Base-by-base conservation (phyloP, 2,113 vertebrate genomes). In the Desmodus rotundus region DNA sequence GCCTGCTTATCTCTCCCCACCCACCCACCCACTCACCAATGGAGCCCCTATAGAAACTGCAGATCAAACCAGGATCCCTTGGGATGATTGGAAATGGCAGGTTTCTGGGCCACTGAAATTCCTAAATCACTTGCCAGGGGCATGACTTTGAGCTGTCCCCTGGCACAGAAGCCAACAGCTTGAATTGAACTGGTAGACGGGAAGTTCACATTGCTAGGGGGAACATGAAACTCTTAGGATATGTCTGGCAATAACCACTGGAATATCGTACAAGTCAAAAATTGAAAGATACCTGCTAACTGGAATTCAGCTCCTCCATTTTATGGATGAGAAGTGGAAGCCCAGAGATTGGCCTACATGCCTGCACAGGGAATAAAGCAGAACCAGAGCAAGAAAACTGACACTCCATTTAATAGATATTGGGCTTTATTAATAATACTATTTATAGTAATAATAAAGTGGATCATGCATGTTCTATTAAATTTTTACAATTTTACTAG, bases 91-190 rank as follows among this genome's bases (percentile, higher is more conserved):
- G 4, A 80, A 72, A 63, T 87, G 56, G 54, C 47, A 52, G 52
- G 17, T 73, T n/a, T 77, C 43, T 76, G 8, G 82, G 50, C 72
- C 88, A 58, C 17, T 24, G 43, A 91, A 65, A 38, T 86, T 65
- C 78, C 73, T 65, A 22, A 63, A 43, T 89, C 89, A 61, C 19
- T 73, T 94, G 56, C 80, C 84, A 89, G 50, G 45, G 54, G 33
- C 36, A 0, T 91, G 87, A 65, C 90, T 93, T 88, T 47, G 80
- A 96, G 58, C 84, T 72, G 84, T 93, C n/a, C 19, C 74, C 56
- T 43, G 22, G 72, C 76, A 82, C 31, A 67, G 76, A 74, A 84
- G 50, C 26, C 84, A 77, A 4, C 26, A 13, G 17, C 81, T 45
- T 50, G 87, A 82, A 45, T n/a, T 65, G 65, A 93, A 93, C 54